Base-by-base conservation (phyloP, 2,113 vertebrate species). In the Globicephala melas region DNA sequence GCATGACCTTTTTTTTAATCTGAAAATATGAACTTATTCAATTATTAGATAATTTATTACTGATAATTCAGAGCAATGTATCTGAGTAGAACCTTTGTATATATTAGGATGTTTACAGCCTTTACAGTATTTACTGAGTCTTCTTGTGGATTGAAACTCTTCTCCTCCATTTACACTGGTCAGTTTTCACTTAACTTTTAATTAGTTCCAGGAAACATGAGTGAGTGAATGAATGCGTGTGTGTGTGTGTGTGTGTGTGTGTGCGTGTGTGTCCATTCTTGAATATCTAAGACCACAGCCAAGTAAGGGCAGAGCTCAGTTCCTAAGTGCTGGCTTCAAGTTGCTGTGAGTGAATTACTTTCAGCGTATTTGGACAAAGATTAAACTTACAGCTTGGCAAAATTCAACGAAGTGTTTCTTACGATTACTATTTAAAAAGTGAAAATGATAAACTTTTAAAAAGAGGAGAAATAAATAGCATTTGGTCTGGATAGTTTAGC, bases 131-230 rank as follows among this genome's bases (percentile, higher is more conserved):
- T 89, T 38, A 28, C 18, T 6, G 2, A 26, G 17, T 65, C 60
- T 73, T 81, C n/a, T n/a, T 18, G 28, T 28, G 26, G 1, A 25
- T 44, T n/a, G 44, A 92, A 84, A 80, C 25, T 67, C 67, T 81
- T 41, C 85, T 96, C 97, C 96, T 97, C 80, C 73, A 11, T 90
- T 89, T 89, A 92, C 94, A 73, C 55, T 60, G 65, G 94, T 95
- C 97, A 92, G 94, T 94, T 98, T 97, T 97, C 85, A 91, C 98
- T 97, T 97, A 95, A 95, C 53, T 98, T 98, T 47, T 95, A 94
- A 97, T 97, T 98, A 96, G 55, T 87, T 98, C 83, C 55, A 63
- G 79, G 88, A 95, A 87, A 62, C 20, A 1, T 50, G 36, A 93
- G 50, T 83, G 20, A 70, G 13, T 73, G 58, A 33, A 15, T 62